Base-by-base conservation (phyloP, 2,797 vertebrate species). In the Aldrovandia affinis region DNA sequence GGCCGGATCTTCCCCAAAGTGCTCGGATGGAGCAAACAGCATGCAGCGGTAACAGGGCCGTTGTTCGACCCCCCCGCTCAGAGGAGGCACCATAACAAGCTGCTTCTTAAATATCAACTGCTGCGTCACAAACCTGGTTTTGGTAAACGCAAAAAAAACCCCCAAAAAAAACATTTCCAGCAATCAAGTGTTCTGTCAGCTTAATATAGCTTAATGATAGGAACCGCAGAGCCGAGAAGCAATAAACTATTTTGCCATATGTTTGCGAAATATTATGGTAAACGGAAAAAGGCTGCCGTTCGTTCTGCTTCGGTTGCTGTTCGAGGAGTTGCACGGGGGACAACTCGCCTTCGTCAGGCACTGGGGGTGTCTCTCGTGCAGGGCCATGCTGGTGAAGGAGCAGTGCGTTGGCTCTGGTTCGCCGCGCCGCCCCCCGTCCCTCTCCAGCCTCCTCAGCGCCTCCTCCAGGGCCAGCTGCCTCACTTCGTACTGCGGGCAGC, bases 291-390 rank as follows among this genome's bases (percentile, higher is more conserved):
- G 87, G 73, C 65, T 3, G 81, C 84, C 39, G 83, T 89, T 83
- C n/a, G n/a, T n/a, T 87, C 14, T 42, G 59, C 57, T 68, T 1
- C 0, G 20, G 44, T 36, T 70, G 44, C 81, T 82, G 79, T 63
- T 39, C 59, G 30, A 61, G 42, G 47, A 2, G 15, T 57, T 36
- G 30, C 2, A 14, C 2, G n/a, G 22, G n/a, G 50, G n/a, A n/a
- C n/a, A 9, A 50, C 90, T 92, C 86, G 98, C 98, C 97, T 96
- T 97, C 88, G 96, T 95, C 91, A 97, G 95, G 93, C 97, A 98
- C 87, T 94, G 95, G 30, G 94, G 91, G 91, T 97, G 96, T 44
- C 86, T 94, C 90, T 99, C 98, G 20, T 94, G 95, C 88, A 96
- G 59, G 79, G 94, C 94, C 93, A 97, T 88, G 80, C 86, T 85